phyloP scores from a whole-genome alignment of 2,797 vertebrate species.

The Poliocrania exsul region DNA sequence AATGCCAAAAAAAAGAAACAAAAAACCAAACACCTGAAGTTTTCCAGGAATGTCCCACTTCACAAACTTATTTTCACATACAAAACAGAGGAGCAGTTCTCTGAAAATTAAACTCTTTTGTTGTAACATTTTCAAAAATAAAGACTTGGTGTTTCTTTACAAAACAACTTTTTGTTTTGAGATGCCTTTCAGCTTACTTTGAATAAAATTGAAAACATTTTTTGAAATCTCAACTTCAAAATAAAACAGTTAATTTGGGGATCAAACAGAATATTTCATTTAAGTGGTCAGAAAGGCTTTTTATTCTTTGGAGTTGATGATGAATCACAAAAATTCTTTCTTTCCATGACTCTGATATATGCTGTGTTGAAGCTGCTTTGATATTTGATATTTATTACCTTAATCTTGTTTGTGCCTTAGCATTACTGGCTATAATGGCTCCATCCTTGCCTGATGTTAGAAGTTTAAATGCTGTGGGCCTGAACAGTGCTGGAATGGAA shows the following conservation, averaged over 20 bases:
- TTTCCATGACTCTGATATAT: constrained; percentile 37
- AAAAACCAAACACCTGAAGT: neutral
- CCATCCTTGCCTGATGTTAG: constrained; percentile 35
- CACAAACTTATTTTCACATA: neutral
- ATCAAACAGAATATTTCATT: constrained; percentile 52
- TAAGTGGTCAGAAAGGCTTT: constrained; percentile 52
- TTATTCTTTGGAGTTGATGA: constrained; percentile 44
- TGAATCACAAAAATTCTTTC: constrained; percentile 53
- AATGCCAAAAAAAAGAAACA: neutral
- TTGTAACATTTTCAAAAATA: constrained; percentile 10
- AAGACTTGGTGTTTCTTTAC: neutral
- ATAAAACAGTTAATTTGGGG: constrained; percentile 7
- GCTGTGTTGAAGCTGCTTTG: constrained; percentile 50
- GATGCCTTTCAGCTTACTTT: constrained; percentile 15
- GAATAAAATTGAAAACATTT: constrained; percentile 64
- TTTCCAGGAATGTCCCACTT: neutral
- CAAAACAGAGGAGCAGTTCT: neutral
- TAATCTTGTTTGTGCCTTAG: constrained; percentile 58
- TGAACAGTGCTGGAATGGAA: neutral
- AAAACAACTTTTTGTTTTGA: neutral
- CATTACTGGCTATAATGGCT: constrained; percentile 22
- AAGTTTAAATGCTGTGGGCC: neutral
- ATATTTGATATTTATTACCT: constrained; percentile 65
- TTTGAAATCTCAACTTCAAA: constrained; percentile 46
- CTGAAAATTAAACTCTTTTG: neutral